Evolutionary conservation across 2,797 vertebrate species (phyloP), one percentile per base, ranked within the genome.

Genomic region (Peromyscus attwateri): DNA sequence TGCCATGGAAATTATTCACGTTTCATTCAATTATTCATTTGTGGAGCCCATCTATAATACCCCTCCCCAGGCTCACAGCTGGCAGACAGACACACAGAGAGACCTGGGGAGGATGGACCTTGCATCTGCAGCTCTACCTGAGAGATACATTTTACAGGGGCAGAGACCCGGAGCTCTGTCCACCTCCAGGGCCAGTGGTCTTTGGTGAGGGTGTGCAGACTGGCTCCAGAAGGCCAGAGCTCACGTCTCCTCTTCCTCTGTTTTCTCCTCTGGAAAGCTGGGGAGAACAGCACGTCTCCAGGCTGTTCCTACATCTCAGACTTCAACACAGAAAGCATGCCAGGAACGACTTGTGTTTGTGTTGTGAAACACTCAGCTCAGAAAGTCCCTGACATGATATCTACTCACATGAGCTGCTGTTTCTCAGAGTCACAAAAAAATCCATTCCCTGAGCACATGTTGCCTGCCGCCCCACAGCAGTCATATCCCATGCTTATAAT

Each of bases 1-100:
- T 97, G 92, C 97, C 97, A 97, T 97, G 97, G 97, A 95, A 97
- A 97, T 97, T 92, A 92, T 70, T 96, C 93, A 91, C 91, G 95
- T 94, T 92, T 70, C 84, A 91, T 66, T 98, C 95, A 97, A 96
- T 98, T 95, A 97, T 95, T 96, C 93, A 97, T 95, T 91, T 91
- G 91, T 16, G 27, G 46, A 3, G 77, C 90, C 97, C 92, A 80
- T 77, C 77, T 66, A 46, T 29, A 77, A 60, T 2, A 0, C 88
- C 70, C 49, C 13, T 6, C 55, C 60, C 68, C 2, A 25, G 60
- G 77, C 57, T 83, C 60, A 31, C 1, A 0, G 40, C 29, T 43
- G 95, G 94, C 89, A 94, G 80, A 97, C 62, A 87, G 91, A 96
- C 94, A 91, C 70, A 83, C 6, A 19, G 76, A 94, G 46, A 60